phyloP scores from a whole-genome alignment of 1,140 invertebrate genomes.

The Cherax destructor region DNA sequence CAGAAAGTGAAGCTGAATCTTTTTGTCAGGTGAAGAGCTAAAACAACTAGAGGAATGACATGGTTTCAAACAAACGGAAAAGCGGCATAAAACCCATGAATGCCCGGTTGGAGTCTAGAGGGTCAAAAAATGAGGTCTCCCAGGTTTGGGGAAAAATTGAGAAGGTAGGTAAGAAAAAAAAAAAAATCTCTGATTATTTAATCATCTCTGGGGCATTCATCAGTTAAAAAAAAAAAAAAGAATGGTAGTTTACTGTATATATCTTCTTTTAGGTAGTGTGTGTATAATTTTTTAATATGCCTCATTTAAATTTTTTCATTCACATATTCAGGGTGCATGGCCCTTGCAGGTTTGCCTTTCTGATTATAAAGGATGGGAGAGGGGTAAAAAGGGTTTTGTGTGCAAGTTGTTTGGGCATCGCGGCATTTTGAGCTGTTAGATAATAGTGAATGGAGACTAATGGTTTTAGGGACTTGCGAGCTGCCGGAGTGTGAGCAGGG shows the following conservation, averaged over 20 bases:
- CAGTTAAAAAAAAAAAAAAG: no score
- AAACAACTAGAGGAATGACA: neutral
- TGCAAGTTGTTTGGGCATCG: no score
- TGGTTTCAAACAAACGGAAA: neutral
- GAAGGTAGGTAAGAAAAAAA: constrained; percentile 7
- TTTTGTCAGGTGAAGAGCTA: neutral
- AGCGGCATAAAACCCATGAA: constrained; percentile 44
- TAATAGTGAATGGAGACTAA: no score
- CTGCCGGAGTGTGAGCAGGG: no score
- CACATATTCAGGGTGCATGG: neutral
- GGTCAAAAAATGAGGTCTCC: constrained; percentile 9
- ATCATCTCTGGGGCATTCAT: neutral
- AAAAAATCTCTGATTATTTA: neutral
- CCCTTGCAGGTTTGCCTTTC: no score
- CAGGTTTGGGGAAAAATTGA: neutral
- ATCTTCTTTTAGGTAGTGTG: neutral
- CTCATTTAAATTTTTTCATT: neutral
- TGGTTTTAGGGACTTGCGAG: no score
- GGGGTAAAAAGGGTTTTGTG: no score
- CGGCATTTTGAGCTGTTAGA: no score
- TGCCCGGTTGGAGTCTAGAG: constrained; percentile 28
- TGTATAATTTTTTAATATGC: neutral
- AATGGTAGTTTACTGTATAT: no score
- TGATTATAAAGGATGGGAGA: no score
- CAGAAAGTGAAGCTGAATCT: neutral